Evolutionary conservation across 2,888 invertebrate genomes (phyloP), one percentile per base, ranked within the genome.

Genomic region (Cerceris rybyensis): DNA sequence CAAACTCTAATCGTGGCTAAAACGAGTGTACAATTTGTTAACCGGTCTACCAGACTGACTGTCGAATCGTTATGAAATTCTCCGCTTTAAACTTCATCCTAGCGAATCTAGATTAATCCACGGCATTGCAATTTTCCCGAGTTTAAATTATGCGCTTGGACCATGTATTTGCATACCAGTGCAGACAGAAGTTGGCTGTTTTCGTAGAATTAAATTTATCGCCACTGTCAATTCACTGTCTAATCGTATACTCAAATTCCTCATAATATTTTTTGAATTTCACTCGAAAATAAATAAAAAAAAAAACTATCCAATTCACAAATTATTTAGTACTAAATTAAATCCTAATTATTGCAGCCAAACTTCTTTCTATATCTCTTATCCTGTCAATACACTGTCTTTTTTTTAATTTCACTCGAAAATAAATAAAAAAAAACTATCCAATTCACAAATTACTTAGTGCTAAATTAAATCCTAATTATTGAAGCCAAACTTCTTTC

Each of bases 81-180:
- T 42, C 64, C 43, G 9, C 69, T 46, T 57, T 55, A 66, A 73
- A 72, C 78, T 79, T 72, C 52, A 28, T 7, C 64, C 28, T 28
- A 4, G 68, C 60, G 54, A 58, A 63, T 52, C 61, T 63, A 66
- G 68, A 72, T 78, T 77, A 72, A 78, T 78, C 78, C 77, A 64
- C 65, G 77, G 64, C 71, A 72, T 65, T 72, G 61, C 65, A 72
- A 72, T 58, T 59, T 17, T 7, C 7, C 17, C 7, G 28, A 57
- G 28, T 57, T 57, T 16, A 57, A 57, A 57, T 57, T 39, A 39
- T 54, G n/a, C 16, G 46, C 8, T 11, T 46, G 46, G 8, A 46
- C 46, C 46, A 5, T 11, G 46, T 46, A 46, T 11, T 11, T 46
- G 11, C 46, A 11, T 46, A 46, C 6, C 6, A 46, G 46, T 11